Conservation (phyloP, 2,797 vertebrate genomes). For the Tamandua tetradactyla region DNA sequence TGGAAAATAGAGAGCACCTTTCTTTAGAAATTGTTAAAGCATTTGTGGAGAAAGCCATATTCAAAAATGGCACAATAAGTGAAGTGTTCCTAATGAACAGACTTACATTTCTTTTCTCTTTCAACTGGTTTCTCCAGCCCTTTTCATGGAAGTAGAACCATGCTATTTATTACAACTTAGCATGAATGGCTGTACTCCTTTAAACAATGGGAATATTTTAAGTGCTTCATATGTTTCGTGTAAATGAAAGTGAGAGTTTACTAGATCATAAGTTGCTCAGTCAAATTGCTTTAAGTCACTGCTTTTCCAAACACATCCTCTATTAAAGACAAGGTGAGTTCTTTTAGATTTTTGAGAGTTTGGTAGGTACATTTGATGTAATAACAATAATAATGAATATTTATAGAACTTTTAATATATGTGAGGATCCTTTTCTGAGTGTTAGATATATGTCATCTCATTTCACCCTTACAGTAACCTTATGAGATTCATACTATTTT, state of each 20-base stretch:
- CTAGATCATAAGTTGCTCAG: background rate
- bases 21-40: slow-evolving; percentile 51
- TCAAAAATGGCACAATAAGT: background rate
- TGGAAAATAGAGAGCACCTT: slow-evolving; percentile 3
- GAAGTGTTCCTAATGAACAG: background rate
- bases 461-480: background rate
- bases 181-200: background rate
- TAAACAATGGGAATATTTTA: background rate
- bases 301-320: background rate
- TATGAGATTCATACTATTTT: background rate
- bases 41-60: slow-evolving; percentile 52
- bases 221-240: background rate
- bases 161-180: background rate
- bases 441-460: background rate
- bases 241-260: background rate
- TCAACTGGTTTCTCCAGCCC: background rate
- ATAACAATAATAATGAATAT: background rate
- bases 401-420: background rate
- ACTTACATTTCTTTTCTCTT: background rate
- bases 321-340: background rate
- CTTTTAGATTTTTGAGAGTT: background rate
- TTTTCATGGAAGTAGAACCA: background rate
- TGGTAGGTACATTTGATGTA: background rate
- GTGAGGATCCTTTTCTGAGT: background rate
- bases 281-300: background rate